Conservation (phyloP, 2,888 invertebrate genomes). For the Torymus auratus region DNA sequence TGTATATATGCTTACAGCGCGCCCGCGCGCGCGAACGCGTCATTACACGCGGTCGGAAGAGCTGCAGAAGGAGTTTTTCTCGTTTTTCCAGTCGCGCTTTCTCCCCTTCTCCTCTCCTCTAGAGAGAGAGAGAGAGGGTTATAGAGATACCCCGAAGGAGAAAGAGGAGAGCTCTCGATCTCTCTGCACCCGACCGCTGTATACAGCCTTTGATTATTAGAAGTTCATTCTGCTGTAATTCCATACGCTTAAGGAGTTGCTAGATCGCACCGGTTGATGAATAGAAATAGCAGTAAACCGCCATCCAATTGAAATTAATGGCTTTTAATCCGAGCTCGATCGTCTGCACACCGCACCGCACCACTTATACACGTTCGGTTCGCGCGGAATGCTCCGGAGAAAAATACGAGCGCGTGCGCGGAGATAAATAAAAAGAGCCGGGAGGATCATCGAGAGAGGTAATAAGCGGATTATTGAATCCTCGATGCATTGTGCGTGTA, state of each 20-base stretch:
- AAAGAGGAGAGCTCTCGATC: background rate
- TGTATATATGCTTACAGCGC: background rate
- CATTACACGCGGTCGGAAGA: conserved; percentile 36
- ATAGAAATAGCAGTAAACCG: conserved; percentile 46
- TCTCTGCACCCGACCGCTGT: background rate
- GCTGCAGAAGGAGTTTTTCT: conserved; percentile 29
- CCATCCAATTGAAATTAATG: conserved; percentile 50
- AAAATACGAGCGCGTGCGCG: conserved; percentile 9
- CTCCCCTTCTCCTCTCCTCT: background rate
- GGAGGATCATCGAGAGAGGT: background rate
- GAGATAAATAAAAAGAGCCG: background rate
- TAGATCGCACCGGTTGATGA: conserved; percentile 30
- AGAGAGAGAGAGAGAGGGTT: background rate
- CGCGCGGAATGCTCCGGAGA: background rate
- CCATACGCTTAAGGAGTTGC: conserved; percentile 16
- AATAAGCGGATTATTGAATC: conserved; percentile 28
- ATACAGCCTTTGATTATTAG: conserved; percentile 40
- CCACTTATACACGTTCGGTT: background rate
- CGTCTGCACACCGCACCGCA: too few species aligned
- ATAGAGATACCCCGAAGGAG: background rate
- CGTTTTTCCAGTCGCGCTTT: conserved; percentile 38
- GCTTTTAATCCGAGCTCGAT: conserved; percentile 22
- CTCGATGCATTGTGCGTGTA: background rate
- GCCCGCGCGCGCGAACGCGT: conserved; percentile 16
- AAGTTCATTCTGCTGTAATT: conserved; percentile 46